These are phyloP conservation scores for Tyria jacobaeae DNA, from an alignment of 2,888 invertebrate species.

Conservation along the genomic window DNA sequence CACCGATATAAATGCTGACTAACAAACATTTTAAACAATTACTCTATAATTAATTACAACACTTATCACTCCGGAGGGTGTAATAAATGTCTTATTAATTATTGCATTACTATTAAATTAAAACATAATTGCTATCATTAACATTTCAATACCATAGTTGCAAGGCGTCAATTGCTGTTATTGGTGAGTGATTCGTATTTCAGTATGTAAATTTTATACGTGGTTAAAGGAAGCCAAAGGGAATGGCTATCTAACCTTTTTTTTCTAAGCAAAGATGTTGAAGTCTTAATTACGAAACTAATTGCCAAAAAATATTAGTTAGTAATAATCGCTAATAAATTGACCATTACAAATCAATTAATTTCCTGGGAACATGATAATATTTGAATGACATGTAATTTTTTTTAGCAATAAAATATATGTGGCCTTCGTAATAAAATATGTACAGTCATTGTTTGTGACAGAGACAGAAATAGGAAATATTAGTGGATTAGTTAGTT, in stretches of 20 bases:
- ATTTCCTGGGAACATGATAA: conserved; percentile 44
- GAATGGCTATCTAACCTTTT: neutral
- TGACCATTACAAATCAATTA: conserved; percentile 27
- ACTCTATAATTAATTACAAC: conserved; percentile 9
- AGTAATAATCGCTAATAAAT: conserved; percentile 10
- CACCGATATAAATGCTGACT: neutral
- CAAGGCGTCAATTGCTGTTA: neutral
- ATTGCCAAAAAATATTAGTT: conserved; percentile 26
- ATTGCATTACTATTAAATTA: conserved; percentile 15
- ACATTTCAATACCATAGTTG: conserved; percentile 3
- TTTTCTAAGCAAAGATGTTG: conserved; percentile 5
- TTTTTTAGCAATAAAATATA: conserved; percentile 39
- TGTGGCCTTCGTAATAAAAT: conserved; percentile 43
- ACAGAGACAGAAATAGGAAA: conserved; percentile 67
- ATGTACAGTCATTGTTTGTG: conserved; percentile 40
- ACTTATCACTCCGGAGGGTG: conserved; percentile 1
- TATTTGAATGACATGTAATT: conserved; percentile 41
- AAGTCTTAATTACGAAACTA: conserved; percentile 14
- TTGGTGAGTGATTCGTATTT: neutral
- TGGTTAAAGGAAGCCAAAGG: neutral
- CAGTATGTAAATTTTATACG: neutral
- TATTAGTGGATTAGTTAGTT: conserved; percentile 52
- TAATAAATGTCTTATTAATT: conserved; percentile 12
- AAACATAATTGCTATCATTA: conserved; percentile 9
- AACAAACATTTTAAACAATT: conserved; percentile 9